Evolutionary conservation across 2,113 vertebrate species (phyloP), one percentile per base, ranked within the genome.

Genomic region (Mirza zaza): DNA sequence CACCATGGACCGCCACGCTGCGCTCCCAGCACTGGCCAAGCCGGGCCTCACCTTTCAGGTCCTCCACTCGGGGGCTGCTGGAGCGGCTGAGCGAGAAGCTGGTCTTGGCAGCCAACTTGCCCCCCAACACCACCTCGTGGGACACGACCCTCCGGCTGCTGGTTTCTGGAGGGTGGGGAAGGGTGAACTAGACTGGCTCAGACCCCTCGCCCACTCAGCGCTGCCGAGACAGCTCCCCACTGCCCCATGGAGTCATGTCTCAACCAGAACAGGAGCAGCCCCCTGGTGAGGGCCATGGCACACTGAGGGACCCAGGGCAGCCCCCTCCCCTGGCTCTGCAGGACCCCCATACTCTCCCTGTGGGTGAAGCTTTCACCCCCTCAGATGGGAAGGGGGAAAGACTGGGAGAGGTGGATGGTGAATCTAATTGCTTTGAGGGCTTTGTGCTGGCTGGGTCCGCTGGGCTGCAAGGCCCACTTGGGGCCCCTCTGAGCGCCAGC

Each of bases 41-140:
- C 18, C 4, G 2, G 32, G 18, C 34, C 98, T 98, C 94, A 99
- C 99, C 99, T 79, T 96, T 99, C 77, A 99, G 98, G 52, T 99
- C 99, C 95, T 99, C 99, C 18, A 99, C 99, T 61, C 98, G 99
- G 84, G 99, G 99, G 97, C 98, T 99, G 50, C 99, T 99, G 29
- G 97, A 99, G 55, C 99, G 99, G 98, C 99, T 99, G 79, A 99
- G 90, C 0, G 99, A 99, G 81, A 99, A 99, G 98, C 99, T 99
- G 82, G 99, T 99, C 89, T 98, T 99, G 48, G 99, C 99, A 14
- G 99, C 99, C 39, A 99, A 98, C 50, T 99, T 99, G 76, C 99
- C 99, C 39, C 99, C 99, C 27, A 99, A 98, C 61, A 99, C 98
- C 4, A 99, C 99, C 93, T 99, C 99, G 0, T 99, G 99, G 61